phyloP scores from a whole-genome alignment of 2,113 vertebrate genomes.

The Mesembrinibis cayennensis region DNA sequence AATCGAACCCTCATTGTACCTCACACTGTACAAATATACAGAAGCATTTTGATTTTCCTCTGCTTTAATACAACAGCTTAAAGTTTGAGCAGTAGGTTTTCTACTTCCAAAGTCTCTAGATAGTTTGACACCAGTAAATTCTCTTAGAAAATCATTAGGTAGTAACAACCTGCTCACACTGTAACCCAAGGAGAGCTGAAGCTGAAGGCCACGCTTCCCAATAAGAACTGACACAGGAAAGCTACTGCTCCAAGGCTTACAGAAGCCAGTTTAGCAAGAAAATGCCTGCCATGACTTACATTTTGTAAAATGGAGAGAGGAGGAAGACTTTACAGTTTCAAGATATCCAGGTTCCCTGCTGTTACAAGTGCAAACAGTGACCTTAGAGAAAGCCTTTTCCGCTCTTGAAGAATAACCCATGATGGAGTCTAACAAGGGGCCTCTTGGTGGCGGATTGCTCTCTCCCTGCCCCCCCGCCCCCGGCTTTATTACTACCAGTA shows the following conservation, averaged over 20 bases:
- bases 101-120: background rate
- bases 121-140: background rate
- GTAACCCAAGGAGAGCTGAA: background rate
- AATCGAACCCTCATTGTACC: background rate
- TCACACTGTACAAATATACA: background rate
- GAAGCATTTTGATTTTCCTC: background rate
- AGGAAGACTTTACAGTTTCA: background rate
- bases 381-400: background rate
- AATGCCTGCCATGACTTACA: background rate
- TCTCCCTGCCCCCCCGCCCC: background rate
- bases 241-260: background rate
- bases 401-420: background rate
- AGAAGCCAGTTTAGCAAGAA: background rate
- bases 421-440: background rate
- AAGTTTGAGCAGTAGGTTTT: background rate
- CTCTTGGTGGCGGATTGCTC: background rate
- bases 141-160: background rate
- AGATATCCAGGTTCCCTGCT: background rate
- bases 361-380: background rate
- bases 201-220: background rate
- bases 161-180: background rate
- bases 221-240: background rate
- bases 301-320: background rate
- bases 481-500: conserved; percentile 24
- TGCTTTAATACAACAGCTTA: background rate